A percentile compares a stretch with the other conserved stretches of the same genome.
Conservation (phyloP, 2,888 invertebrate species). For the Spatulosminthurus flaviceps region DNA sequence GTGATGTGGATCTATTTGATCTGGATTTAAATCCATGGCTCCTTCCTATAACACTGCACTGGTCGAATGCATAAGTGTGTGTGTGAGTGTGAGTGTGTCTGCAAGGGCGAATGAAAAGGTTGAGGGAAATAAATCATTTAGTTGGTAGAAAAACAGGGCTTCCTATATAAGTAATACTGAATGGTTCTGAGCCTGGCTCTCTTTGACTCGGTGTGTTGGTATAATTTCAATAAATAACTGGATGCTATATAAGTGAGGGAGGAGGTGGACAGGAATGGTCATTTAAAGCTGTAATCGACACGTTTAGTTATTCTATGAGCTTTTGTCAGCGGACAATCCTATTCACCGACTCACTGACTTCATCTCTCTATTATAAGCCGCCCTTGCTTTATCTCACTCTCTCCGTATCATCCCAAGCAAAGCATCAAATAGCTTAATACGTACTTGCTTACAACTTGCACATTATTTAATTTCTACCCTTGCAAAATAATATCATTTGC, state of each 20-base stretch:
- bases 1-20: slow-evolving; percentile 29
- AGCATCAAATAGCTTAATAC: too few species aligned
- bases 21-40: slow-evolving; percentile 37
- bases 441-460: too few species aligned
- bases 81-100: too few species aligned
- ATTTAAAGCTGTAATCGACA: slow-evolving; percentile 39
- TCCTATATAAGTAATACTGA: neutral
- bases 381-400: neutral
- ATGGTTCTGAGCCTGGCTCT: neutral
- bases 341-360: slow-evolving; percentile 34
- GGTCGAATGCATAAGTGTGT: neutral
- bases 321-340: slow-evolving; percentile 24
- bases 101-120: slow-evolving; percentile 6
- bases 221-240: slow-evolving; percentile 33
- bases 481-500: too few species aligned
- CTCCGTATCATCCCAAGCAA: too few species aligned
- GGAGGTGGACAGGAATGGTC: slow-evolving; percentile 35
- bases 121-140: slow-evolving; percentile 43
- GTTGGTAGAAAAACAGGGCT: slow-evolving; percentile 9
- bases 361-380: slow-evolving; percentile 19
- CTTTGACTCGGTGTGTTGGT: neutral
- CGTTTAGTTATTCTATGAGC: slow-evolving; percentile 35
- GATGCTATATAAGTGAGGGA: slow-evolving; percentile 9
- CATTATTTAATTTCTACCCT: too few species aligned
- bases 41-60: neutral